These are phyloP conservation scores for Diabrotica balteata DNA, from an alignment of 2,888 invertebrate species.

Conservation along the genomic window DNA sequence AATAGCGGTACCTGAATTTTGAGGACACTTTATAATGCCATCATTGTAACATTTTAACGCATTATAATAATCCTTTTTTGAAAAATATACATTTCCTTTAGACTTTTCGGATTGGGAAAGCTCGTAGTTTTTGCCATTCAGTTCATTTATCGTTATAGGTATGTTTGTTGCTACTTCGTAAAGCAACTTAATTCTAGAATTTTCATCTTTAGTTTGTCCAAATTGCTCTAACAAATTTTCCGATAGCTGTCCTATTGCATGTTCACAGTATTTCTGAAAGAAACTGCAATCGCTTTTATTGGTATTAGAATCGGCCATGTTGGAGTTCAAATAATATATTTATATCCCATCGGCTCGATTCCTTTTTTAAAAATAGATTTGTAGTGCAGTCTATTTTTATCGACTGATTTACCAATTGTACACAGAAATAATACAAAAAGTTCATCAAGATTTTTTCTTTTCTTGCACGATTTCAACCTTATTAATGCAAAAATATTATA, in stretches of 20 bases:
- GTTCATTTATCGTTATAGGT: conserved; percentile 44
- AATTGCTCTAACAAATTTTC: conserved; percentile 71
- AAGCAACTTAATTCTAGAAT: conserved; percentile 71
- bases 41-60: conserved; percentile 76
- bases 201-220: conserved; percentile 67
- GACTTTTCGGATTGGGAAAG: conserved; percentile 72
- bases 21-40: conserved; percentile 73
- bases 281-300: conserved; percentile 31
- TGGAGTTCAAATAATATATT: conserved; percentile 26
- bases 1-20: conserved; percentile 66
- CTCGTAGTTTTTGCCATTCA: conserved; percentile 64
- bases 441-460: no score
- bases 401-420: no score
- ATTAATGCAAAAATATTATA: no score
- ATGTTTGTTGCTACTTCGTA: conserved; percentile 59
- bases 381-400: no score
- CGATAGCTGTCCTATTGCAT: conserved; percentile 57
- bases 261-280: conserved; percentile 71
- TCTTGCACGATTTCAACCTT: no score
- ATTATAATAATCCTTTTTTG: conserved; percentile 71
- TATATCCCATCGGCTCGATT: not conserved
- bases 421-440: no score
- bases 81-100: conserved; percentile 76
- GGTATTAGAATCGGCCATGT: conserved; percentile 27
- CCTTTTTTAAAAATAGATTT: no score